Conservation (phyloP, 2,797 vertebrate species). For the Todus mexicanus region DNA sequence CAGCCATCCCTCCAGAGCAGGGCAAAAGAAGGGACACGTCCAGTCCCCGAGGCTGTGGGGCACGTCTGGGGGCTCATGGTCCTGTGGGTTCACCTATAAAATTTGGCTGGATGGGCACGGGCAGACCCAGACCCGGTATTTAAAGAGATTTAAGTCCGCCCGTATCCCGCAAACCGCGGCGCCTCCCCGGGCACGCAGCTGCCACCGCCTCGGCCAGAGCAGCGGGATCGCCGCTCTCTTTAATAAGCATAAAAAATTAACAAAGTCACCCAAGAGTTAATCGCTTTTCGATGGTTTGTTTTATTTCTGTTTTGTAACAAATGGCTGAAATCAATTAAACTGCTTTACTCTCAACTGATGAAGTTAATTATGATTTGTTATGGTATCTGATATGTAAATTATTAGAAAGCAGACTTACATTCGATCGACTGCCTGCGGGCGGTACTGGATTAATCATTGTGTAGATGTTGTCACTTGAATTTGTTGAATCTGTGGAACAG, state of each 20-base stretch:
- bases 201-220: background rate
- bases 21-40: fast-evolving
- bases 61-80: fast-evolving
- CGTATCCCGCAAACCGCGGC: background rate
- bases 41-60: fast-evolving
- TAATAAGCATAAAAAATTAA: conserved; percentile 56
- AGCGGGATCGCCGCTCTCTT: background rate
- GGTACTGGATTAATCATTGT: conserved; percentile 99
- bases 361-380: conserved; percentile 85
- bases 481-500: conserved; percentile 92
- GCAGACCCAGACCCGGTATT: background rate
- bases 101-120: background rate
- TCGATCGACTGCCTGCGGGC: conserved; percentile 92
- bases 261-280: conserved; percentile 68
- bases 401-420: conserved; percentile 87
- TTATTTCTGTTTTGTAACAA: conserved; percentile 80
- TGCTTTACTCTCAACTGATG: conserved; percentile 79
- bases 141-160: background rate
- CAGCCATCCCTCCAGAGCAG: background rate
- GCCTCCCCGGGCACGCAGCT: background rate
- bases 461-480: conserved; percentile 99
- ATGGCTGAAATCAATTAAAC: conserved; percentile 83
- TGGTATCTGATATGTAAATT: conserved; percentile 82
- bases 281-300: conserved; percentile 77
- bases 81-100: background rate